A percentile compares a stretch with the other conserved stretches of the same genome.
These are phyloP conservation scores for Bergia puertoricense DNA, from an alignment of 92 coral and sea anemone genomes.

Conservation along the genomic window DNA sequence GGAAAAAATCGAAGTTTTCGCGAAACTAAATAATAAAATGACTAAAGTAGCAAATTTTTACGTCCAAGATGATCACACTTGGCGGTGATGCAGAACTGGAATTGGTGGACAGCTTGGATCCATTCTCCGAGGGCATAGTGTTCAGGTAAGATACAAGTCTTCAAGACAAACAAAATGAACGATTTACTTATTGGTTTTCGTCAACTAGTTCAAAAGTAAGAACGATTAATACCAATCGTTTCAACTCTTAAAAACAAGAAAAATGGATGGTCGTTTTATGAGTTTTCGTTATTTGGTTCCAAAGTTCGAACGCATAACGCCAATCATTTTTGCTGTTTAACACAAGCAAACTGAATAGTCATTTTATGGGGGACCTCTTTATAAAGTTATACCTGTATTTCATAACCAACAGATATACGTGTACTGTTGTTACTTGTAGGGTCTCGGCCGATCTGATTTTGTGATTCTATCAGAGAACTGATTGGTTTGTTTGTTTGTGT, in stretches of 20 bases:
- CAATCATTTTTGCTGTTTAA: background rate
- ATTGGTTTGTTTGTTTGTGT: background rate
- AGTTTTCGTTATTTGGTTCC: no score
- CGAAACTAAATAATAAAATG: no score
- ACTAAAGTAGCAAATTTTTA: background rate
- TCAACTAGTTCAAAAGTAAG: background rate
- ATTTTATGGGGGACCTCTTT: background rate
- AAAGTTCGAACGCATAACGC: background rate
- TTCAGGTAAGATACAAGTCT: constrained; percentile 61
- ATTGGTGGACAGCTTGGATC: constrained; percentile 97
- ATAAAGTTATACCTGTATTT: no score
- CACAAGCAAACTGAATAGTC: background rate
- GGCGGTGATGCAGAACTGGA: constrained; percentile 99
- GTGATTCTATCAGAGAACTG: background rate
- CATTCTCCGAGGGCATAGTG: constrained; percentile 99
- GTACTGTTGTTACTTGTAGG: no score
- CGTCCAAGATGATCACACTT: constrained; percentile 90
- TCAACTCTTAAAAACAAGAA: background rate
- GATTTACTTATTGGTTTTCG: background rate
- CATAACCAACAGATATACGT: no score
- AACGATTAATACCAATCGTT: background rate
- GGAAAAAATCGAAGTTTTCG: no score
- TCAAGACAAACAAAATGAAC: background rate
- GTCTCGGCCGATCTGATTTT: no score
- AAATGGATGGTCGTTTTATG: background rate